phyloP scores from a whole-genome alignment of 2,113 vertebrate species.

The Boleophthalmus pectinirostris region DNA sequence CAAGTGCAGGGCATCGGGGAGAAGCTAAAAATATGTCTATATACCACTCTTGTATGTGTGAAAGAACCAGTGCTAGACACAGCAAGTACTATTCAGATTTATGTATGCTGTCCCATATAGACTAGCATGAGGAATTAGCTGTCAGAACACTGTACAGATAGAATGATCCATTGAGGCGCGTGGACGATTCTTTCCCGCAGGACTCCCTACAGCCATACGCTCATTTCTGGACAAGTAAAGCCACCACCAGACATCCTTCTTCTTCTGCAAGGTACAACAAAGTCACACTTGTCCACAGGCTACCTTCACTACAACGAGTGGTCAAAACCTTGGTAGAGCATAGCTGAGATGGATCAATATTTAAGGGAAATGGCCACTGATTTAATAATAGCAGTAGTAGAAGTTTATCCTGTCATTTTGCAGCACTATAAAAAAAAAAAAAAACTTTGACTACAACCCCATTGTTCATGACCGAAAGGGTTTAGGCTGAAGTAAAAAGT shows the following conservation, averaged over 20 bases:
- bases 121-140: conserved; percentile 58
- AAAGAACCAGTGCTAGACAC: conserved; percentile 8
- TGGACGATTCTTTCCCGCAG: conserved; percentile 32
- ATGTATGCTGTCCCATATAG: conserved; percentile 32
- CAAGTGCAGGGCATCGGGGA: not conserved
- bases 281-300: conserved; percentile 20
- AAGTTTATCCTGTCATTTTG: too few species aligned
- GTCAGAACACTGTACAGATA: conserved; percentile 45
- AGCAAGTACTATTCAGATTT: conserved; percentile 35
- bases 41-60: conserved; percentile 5
- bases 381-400: not conserved
- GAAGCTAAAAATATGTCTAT: conserved; percentile 29
- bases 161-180: conserved; percentile 35
- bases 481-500: too few species aligned
- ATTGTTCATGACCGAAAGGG: too few species aligned
- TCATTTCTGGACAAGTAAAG: conserved; percentile 39
- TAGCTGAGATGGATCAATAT: conserved; percentile 8
- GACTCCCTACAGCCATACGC: conserved; percentile 22
- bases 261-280: conserved; percentile 24
- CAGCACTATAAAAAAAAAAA: too few species aligned
- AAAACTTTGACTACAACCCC: too few species aligned
- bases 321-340: not conserved
- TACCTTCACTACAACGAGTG: not conserved
- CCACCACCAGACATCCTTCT: conserved; percentile 27
- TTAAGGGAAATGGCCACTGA: conserved; percentile 9